phyloP scores from a whole-genome alignment of 2,113 vertebrate genomes.

The Chlorodrepanis virens region DNA sequence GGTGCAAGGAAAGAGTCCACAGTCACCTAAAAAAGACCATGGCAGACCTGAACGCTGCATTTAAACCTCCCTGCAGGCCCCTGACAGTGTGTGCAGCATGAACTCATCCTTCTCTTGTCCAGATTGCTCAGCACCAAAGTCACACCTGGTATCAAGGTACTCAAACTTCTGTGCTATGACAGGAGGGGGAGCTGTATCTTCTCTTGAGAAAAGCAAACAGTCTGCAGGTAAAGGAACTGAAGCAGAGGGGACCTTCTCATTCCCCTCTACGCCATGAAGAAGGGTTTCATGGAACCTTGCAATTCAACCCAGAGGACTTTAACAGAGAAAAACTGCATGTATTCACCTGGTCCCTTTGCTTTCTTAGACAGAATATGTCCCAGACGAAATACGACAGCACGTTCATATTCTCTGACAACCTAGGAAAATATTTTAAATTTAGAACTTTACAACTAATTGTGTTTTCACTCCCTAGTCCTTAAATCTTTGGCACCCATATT shows the following conservation, averaged over 20 bases:
- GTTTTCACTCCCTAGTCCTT: background rate
- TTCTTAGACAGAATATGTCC: constrained; percentile 82
- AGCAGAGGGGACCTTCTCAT: background rate
- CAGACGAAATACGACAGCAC: constrained; percentile 86
- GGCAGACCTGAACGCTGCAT: background rate
- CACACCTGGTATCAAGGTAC: background rate
- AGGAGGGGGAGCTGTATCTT: background rate
- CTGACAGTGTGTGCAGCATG: background rate
- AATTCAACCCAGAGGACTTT: background rate
- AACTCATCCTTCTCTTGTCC: background rate
- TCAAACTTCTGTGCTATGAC: background rate
- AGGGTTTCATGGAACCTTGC: background rate
- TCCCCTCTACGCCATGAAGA: background rate
- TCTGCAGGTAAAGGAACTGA: background rate
- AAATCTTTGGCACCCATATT: background rate
- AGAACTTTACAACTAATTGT: background rate
- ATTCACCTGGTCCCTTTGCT: constrained; percentile 87
- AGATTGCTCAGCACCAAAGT: background rate
- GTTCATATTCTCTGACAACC: constrained; percentile 90
- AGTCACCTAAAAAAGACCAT: background rate
- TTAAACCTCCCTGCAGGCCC: background rate
- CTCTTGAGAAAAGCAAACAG: background rate
- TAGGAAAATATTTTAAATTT: constrained; percentile 54
- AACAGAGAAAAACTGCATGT: background rate
- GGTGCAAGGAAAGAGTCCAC: background rate